Base-by-base conservation (phyloP, 1,140 invertebrate species). In the Coenobita brevimanus region DNA sequence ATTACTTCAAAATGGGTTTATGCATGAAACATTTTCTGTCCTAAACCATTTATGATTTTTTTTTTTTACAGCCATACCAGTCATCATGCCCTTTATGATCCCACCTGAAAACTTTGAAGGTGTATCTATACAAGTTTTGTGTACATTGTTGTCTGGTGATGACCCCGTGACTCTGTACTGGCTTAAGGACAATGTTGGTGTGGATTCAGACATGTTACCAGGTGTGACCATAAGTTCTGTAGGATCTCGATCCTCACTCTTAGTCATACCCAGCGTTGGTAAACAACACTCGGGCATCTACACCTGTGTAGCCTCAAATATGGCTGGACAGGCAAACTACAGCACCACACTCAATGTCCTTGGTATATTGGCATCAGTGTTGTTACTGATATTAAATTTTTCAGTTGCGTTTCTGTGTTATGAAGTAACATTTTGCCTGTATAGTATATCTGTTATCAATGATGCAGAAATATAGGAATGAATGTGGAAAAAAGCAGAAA, bases 291-390 rank as follows among this genome's bases (percentile, higher is more conserved):
- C 90, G 21, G 92, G 92, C 57, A 91, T 90, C 30, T 92, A 92
- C 67, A 92, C 92, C 50, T 92, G 92, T 67, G 90, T 89, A 2
- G 92, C 91, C 17, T 87, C 75, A 38, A 92, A 91, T 69, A 83
- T 82, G n/a, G 92, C 91, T 60, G 92, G 91, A 73, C 86, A 54
- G 30, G 78, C 91, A 2, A 91, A 91, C 89, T 90, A 91, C 80
- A 91, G 91, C 80, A 89, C 91, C 38, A 85, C 89, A 80, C 88
- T 92, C 75, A 88, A 90, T 76, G 92, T 92, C 33, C 90, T 90
- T 57, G 89, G 88, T 91, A 82, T 76, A 62, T 78, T n/a, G 57
- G 41, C 24, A 46, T 17, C n/a, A 73, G 46, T 50, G 57, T 41
- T 36, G 27, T 83, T 73, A 38, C 27, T 21, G 64, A 33, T 73